A percentile compares a stretch with the other conserved stretches of the same genome.
These are phyloP conservation scores for Quadriops clusia DNA, from an alignment of 2,888 invertebrate species.

Conservation along the genomic window DNA sequence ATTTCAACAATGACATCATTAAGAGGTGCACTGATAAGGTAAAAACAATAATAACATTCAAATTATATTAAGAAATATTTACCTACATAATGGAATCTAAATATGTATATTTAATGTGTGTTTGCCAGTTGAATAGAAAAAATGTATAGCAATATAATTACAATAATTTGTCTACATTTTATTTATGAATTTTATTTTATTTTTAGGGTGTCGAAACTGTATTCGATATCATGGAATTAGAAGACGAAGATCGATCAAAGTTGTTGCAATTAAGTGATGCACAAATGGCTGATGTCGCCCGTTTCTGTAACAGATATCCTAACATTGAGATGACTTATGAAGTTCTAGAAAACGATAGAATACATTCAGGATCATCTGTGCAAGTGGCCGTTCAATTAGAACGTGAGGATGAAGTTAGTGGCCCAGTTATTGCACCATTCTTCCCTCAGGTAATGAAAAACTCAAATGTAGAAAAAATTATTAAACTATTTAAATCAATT, in stretches of 20 bases:
- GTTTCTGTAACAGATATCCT: conserved; percentile 98
- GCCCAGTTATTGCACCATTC: conserved; percentile 95
- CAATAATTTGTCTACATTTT: conserved; percentile 9
- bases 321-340: conserved; percentile 94
- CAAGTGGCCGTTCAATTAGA: conserved; percentile 86
- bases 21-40: conserved; percentile 86
- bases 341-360: conserved; percentile 66
- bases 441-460: conserved; percentile 75
- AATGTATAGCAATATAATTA: not conserved
- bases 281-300: conserved; percentile 95
- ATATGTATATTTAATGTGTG: conserved; percentile 4
- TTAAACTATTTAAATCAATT: too few species aligned
- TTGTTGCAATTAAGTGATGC: conserved; percentile 66
- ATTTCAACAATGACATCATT: conserved; percentile 80
- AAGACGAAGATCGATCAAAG: conserved; percentile 76
- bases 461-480: too few species aligned
- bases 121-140: too few species aligned
- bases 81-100: not conserved
- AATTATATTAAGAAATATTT: conserved; percentile 2
- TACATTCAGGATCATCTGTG: conserved; percentile 75
- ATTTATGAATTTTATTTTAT: conserved; percentile 10
- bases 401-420: conserved; percentile 91
- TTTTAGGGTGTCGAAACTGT: conserved; percentile 70
- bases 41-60: conserved; percentile 8
- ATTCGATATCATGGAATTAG: conserved; percentile 92